Evolutionary conservation across 2,888 invertebrate genomes (phyloP), one percentile per base, ranked within the genome.

Genomic region (Acleris cristana): DNA sequence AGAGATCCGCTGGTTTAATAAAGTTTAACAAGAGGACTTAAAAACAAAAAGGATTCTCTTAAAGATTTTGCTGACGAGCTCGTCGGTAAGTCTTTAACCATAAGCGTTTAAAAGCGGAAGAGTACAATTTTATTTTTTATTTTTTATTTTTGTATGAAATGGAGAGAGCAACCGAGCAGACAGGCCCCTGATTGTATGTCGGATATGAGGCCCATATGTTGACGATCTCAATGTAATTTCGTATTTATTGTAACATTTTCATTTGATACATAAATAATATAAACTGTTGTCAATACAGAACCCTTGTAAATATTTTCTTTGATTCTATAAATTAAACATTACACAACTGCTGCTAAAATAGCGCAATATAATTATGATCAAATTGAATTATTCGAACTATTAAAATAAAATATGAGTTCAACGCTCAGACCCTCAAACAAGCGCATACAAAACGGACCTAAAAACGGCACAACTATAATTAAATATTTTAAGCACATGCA

Each of bases 381-480:
- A 48, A 44, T 44, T 56, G 34, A 44, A 44, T 44, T 23, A 56
- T 34, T 19, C 19, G 16, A 45, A 40, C 21, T 48, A 48, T 48
- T 58, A 18, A 26, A 53, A 53, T 26, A 48, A 59, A 61, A 18
- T 26, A 21, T 18, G 56, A 14, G 45, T 66, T 53, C 52, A 66
- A 62, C 51, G 51, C 44, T 62, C 51, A 51, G 16, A 23, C 56
- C 51, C 59, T 49, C 57, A 72, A 72, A 69, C 73, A 72, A 71
- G 78, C 77, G 59, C 71, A 69, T 72, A 81, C 79, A 77, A 79
- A 34, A 40, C 12, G 12, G 14, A 14, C 40, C 40, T 34, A 40
- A 40, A 34, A 40, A 40, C 14, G 4, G 4, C 40, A 4, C 14
- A 40, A 14, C 40, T 40, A 40, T 34, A 3, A 26, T 40, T 4